A percentile compares a stretch with the other conserved stretches of the same genome.
Evolutionary conservation across 2,797 vertebrate genomes (phyloP).

Genomic region (Danio kyathit): DNA sequence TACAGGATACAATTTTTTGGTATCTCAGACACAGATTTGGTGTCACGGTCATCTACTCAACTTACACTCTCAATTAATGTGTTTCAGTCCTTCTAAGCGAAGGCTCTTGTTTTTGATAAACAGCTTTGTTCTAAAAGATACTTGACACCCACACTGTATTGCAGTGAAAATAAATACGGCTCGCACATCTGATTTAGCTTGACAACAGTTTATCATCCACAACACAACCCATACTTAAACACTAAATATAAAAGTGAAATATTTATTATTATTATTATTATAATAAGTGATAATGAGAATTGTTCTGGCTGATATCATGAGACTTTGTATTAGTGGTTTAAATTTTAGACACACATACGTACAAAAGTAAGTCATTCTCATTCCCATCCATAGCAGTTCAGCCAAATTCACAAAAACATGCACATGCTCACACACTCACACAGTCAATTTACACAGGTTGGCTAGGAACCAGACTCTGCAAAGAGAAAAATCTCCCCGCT

Average conservation of each 20-base stretch:
- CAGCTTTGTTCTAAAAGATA: constrained; percentile 22
- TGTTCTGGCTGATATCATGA: neutral
- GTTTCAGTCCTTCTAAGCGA: neutral
- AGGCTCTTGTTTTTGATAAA: constrained; percentile 35
- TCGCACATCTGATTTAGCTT: constrained; percentile 36
- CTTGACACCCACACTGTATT: constrained; percentile 36
- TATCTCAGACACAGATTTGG: neutral
- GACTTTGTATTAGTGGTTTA: neutral
- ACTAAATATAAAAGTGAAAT: neutral
- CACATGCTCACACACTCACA: constrained; percentile 62
- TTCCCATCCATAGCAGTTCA: neutral
- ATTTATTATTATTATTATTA: constrained; percentile 1
- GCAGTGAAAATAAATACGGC: constrained; percentile 30
- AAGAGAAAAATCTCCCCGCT: constrained; percentile 79
- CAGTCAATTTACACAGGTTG: constrained; percentile 75
- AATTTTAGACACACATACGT: neutral
- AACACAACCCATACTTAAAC: neutral
- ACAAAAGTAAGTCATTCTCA: neutral
- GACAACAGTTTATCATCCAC: neutral
- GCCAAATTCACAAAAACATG: constrained; percentile 57
- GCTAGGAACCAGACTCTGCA: constrained; percentile 80
- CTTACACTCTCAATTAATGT: neutral
- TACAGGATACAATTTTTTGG: neutral
- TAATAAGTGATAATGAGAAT: neutral
- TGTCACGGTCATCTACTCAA: neutral